phyloP scores from a whole-genome alignment of 2,888 invertebrate genomes.

The Drosophila stalkeri region DNA sequence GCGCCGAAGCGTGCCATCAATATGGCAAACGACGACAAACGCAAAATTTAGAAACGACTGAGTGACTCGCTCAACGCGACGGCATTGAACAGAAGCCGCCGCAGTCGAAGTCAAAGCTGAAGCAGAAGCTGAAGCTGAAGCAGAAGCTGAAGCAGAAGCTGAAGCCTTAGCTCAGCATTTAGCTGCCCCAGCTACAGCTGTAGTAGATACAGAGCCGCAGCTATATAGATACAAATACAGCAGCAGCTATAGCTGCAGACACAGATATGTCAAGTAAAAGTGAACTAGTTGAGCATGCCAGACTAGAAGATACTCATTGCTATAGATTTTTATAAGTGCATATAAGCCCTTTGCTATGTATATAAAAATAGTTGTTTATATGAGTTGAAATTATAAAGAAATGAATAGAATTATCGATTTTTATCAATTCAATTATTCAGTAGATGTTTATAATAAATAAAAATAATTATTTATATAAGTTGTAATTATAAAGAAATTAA shows the following conservation, averaged over 20 bases:
- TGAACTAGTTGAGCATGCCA: neutral
- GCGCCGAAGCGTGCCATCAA: conserved; percentile 77
- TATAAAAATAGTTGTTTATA: too few relatives aligned
- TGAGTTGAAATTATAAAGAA: too few relatives aligned
- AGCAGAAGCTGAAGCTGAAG: too few relatives aligned
- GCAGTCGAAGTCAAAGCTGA: conserved; percentile 16
- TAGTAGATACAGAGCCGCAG: conserved; percentile 9
- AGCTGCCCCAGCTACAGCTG: conserved; percentile 13
- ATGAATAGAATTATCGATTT: too few relatives aligned
- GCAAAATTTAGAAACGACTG: conserved; percentile 71
- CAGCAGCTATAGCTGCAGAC: conserved; percentile 17
- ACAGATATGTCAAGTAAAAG: conserved; percentile 19
- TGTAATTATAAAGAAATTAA: too few relatives aligned
- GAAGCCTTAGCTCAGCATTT: conserved; percentile 28
- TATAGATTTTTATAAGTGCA: neutral
- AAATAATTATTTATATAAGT: too few relatives aligned
- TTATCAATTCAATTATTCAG: too few relatives aligned
- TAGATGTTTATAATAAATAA: too few relatives aligned
- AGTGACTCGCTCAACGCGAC: conserved; percentile 59
- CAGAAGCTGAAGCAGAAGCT: conserved; percentile 7
- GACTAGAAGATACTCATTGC: neutral
- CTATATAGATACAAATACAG: conserved; percentile 29
- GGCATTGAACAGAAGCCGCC: conserved; percentile 70
- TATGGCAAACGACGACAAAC: conserved; percentile 72
- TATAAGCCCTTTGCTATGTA: too few relatives aligned